Evolutionary conservation across 2,113 vertebrate genomes (phyloP).

Genomic region (Notarius quadriscutis): DNA sequence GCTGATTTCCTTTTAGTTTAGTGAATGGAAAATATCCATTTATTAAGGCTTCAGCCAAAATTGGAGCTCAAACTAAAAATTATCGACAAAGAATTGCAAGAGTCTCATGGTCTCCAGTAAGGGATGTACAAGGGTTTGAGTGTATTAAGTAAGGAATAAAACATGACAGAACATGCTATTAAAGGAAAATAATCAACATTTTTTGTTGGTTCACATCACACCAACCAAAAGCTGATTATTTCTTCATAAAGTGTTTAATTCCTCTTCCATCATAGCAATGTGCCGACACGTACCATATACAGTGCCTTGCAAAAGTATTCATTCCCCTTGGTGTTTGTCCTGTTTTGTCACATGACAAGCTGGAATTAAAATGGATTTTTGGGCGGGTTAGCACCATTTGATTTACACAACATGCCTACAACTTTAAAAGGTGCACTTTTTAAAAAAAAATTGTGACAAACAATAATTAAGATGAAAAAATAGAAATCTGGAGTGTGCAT

Average conservation of each 20-base stretch:
- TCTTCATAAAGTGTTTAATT: background rate
- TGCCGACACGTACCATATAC: background rate
- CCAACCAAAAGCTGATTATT: background rate
- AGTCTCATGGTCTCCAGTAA: background rate
- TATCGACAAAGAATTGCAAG: background rate
- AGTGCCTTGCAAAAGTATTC: too few species aligned
- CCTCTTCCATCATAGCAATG: background rate
- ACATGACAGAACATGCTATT: background rate
- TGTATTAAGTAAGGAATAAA: background rate
- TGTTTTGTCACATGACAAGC: too few species aligned
- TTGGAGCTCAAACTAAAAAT: background rate
- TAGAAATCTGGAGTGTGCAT: too few species aligned
- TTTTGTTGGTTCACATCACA: background rate
- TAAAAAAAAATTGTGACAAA: too few species aligned
- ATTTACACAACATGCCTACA: too few species aligned
- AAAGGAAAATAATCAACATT: background rate
- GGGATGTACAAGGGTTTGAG: background rate
- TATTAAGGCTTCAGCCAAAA: background rate
- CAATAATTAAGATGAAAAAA: too few species aligned
- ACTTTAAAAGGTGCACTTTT: too few species aligned
- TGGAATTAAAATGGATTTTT: too few species aligned
- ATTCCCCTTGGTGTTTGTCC: too few species aligned
- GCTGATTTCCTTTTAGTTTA: background rate
- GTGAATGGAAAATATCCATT: background rate
- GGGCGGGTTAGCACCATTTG: too few species aligned